Evolutionary conservation across 2,113 vertebrate genomes (phyloP), one percentile per base, ranked within the genome.

Genomic region (Corvus hawaiiensis): DNA sequence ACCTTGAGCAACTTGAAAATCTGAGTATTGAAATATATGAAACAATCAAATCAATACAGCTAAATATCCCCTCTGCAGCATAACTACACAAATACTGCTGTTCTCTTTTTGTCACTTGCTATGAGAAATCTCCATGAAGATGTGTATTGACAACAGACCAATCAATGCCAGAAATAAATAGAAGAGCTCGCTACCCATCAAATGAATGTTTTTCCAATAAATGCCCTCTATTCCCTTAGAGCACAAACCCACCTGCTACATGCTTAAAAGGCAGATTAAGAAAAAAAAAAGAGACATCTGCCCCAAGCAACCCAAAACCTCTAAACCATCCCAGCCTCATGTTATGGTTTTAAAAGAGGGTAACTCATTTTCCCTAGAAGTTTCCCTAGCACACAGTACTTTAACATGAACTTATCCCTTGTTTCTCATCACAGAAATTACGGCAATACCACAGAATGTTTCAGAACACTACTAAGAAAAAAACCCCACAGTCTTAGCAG

Each of bases 261-360:
- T 10, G 8, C 35, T 67, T 59, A 74, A 85, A 67, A 61, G 32
- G 19, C 5, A 46, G 21, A 68, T 41, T 21, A 58, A 32, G 33
- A 30, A 18, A 23, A 5, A 23, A 5, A 37, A 66, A 6, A 41
- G 3, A 49, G 0, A 13, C 2, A 6, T 6, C 6, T 1, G 4
- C 6, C 4, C 2, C 11, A 30, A 44, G 17, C 10, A 74, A 44
- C 2, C 3, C 28, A 44, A 88, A 79, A 37, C 2, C 4, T 55
- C 48, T 13, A 32, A 71, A 56, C 10, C 11, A 52, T 30, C 4
- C 7, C 17, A 41, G 5, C 6, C 8, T 41, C 17, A n/a, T 33
- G 24, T 21, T 28, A 63, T 7, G 3, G n/a, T 63, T 87, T 84
- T 44, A 44, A 30, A 54, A 56, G 33, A 76, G 8, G 10, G 3